Evolutionary conservation across 2,888 invertebrate species (phyloP).

Genomic region (Mechanitis messenoides): DNA sequence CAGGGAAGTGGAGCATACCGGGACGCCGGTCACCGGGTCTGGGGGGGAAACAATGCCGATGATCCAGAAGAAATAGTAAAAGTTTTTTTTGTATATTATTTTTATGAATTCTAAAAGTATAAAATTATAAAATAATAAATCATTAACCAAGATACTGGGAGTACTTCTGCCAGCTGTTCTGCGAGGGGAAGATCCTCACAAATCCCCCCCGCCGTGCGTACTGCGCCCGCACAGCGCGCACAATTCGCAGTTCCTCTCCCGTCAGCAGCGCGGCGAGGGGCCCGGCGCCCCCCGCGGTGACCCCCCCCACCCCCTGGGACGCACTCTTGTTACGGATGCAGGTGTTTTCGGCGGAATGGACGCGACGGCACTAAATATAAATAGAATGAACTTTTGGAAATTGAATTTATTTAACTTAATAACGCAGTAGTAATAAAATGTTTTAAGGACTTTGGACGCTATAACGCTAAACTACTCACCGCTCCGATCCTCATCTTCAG

Average conservation of each 20-base stretch:
- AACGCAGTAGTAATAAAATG: too few relatives aligned
- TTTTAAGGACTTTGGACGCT: background rate
- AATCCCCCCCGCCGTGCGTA: constrained; percentile 91
- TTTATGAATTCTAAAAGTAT: background rate
- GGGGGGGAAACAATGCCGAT: constrained; percentile 15
- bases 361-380: constrained; percentile 78
- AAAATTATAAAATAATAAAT: background rate
- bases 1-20: constrained; percentile 79
- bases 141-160: constrained; percentile 82
- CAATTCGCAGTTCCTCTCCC: constrained; percentile 86
- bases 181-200: constrained; percentile 92
- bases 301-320: constrained; percentile 28
- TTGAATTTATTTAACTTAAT: too few relatives aligned
- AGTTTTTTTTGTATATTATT: too few relatives aligned
- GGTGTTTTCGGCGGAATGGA: constrained; percentile 84
- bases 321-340: constrained; percentile 55
- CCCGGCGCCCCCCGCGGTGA: constrained; percentile 41
- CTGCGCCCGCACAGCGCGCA: constrained; percentile 85
- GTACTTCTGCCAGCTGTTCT: constrained; percentile 91
- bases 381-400: background rate
- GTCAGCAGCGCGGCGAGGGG: constrained; percentile 64
- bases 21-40: constrained; percentile 86
- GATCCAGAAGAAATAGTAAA: too few relatives aligned
- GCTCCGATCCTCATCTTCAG: constrained; percentile 70
- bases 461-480: constrained; percentile 36